Conservation (phyloP, 1,140 invertebrate genomes). For the Mamestra configurata region DNA sequence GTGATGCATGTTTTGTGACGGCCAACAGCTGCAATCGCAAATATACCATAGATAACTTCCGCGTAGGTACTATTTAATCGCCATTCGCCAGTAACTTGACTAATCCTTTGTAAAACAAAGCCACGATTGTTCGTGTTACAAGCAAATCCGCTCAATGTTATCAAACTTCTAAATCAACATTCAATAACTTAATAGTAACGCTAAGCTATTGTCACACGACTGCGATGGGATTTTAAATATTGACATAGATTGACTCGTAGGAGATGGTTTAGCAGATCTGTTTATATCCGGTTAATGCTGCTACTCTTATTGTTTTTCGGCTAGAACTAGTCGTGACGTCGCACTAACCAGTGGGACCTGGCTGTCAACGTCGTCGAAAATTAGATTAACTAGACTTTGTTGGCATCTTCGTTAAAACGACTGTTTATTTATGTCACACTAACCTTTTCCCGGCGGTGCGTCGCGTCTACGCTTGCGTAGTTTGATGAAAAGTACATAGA, state of each 20-base stretch:
- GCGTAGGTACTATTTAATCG: constrained; percentile 10
- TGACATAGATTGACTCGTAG: neutral
- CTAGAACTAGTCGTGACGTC: neutral
- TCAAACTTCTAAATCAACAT: constrained; percentile 18
- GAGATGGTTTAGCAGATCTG: too few relatives aligned
- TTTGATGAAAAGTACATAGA: neutral
- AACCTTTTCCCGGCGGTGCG: neutral
- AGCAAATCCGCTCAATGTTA: constrained; percentile 35
- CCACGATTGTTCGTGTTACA: constrained; percentile 35
- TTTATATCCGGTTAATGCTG: neutral
- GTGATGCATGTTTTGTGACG: neutral
- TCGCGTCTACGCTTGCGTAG: neutral
- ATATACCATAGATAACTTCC: constrained; percentile 35
- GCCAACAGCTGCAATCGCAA: neutral
- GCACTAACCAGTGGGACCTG: constrained; percentile 3
- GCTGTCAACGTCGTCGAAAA: neutral
- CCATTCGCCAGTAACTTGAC: neutral
- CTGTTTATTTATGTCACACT: constrained; percentile 20
- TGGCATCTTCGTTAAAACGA: neutral
- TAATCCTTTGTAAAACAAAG: constrained; percentile 15
- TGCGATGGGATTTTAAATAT: neutral
- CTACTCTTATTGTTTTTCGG: neutral
- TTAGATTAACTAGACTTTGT: constrained; percentile 20
- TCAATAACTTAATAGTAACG: constrained; percentile 27
- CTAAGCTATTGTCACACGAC: neutral